A percentile compares a stretch with the other conserved stretches of the same genome.
phyloP scores from a whole-genome alignment of 2,113 vertebrate genomes.

The Takifugu bimaculatus region DNA sequence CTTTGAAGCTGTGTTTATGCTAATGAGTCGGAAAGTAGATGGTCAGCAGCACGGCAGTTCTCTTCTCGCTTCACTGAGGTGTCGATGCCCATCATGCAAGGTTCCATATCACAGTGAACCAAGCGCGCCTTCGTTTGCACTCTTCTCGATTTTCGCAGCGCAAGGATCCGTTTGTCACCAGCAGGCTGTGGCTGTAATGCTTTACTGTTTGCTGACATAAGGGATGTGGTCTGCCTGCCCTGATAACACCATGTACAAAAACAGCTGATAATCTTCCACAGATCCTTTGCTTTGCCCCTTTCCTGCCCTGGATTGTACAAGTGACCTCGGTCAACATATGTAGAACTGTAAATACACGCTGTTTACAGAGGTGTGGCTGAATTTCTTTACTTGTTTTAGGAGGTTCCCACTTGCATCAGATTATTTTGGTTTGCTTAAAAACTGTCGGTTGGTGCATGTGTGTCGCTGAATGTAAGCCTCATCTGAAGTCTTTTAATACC shows the following conservation, averaged over 20 bases:
- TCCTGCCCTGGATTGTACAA: constrained; percentile 25
- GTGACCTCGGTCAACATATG: constrained; percentile 43
- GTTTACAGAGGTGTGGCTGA: constrained; percentile 39
- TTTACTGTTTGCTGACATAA: constrained; percentile 29
- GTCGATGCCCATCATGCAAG: background rate
- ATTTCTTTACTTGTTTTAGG: constrained; percentile 20
- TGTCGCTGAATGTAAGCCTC: background rate
- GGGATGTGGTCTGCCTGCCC: constrained; percentile 21
- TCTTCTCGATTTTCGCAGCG: background rate
- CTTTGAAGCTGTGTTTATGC: constrained; percentile 64
- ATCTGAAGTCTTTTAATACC: no score
- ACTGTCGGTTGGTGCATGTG: background rate
- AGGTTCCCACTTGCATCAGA: background rate
- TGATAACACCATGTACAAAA: constrained; percentile 55
- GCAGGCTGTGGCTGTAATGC: background rate
- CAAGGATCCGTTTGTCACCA: background rate
- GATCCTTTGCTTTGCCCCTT: constrained; percentile 7
- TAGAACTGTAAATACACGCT: constrained; percentile 46
- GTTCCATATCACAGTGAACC: background rate
- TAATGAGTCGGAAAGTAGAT: constrained; percentile 38
- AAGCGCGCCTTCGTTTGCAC: background rate
- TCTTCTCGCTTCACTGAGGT: background rate
- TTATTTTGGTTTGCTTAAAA: background rate
- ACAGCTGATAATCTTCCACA: constrained; percentile 24
- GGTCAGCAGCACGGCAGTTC: background rate